These are phyloP conservation scores for Syncerus caffer DNA, from an alignment of 2,797 vertebrate genomes.

Conservation along the genomic window DNA sequence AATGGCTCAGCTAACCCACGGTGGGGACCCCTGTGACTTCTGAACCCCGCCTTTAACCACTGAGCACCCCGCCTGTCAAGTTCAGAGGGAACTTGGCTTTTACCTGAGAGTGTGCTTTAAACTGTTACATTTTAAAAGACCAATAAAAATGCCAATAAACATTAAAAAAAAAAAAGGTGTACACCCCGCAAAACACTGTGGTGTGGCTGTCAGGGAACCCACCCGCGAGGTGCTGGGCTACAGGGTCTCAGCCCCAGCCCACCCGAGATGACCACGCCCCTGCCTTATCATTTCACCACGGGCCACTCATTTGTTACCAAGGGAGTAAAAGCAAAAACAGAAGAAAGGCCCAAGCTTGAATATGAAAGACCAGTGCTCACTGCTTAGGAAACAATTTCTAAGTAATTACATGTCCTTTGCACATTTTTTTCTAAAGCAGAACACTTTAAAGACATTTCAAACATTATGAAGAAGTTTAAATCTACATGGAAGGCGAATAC, in stretches of 20 bases:
- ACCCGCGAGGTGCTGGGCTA: not conserved
- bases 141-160: not conserved
- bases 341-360: not conserved
- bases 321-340: not conserved
- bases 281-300: rapidly evolving
- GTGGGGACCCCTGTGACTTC: not conserved
- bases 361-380: not conserved
- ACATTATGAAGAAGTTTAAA: not conserved
- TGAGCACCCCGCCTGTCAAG: not conserved
- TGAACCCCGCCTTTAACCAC: not conserved
- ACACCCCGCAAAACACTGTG: rapidly evolving
- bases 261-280: no score
- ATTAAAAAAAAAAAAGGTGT: not conserved
- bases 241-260: not conserved
- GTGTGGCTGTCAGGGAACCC: not conserved
- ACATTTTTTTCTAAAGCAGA: not conserved
- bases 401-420: not conserved
- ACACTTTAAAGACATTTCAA: not conserved
- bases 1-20: not conserved
- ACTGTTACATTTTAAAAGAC: not conserved
- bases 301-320: not conserved
- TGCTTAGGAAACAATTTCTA: not conserved
- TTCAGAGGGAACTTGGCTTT: not conserved
- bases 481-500: not conserved
- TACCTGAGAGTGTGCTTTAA: not conserved